These are phyloP conservation scores for Drosophila baimaii DNA, from an alignment of 1,140 invertebrate genomes.

Conservation along the genomic window DNA sequence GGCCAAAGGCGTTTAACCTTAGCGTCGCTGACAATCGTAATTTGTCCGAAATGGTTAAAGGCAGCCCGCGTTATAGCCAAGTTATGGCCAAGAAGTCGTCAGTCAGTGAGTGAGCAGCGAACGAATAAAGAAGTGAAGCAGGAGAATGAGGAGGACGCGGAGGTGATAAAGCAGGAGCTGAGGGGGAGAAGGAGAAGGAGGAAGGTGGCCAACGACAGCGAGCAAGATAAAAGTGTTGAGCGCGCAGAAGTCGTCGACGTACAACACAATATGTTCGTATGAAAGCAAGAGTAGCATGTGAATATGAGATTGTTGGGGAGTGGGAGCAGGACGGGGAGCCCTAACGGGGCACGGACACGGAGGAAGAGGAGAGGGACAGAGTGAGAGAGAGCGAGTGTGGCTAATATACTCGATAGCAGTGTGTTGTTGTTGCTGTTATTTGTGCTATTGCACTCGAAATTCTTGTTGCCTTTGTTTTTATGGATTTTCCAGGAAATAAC, in stretches of 20 bases:
- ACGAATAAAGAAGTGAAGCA: constrained; percentile 1
- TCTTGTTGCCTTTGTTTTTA: constrained; percentile 81
- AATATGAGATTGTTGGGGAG: constrained; percentile 52
- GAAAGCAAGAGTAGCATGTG: constrained; percentile 75
- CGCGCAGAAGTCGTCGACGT: constrained; percentile 62
- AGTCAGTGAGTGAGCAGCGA: not conserved
- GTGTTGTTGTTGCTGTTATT: constrained; percentile 54
- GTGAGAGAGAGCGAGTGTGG: constrained; percentile 30
- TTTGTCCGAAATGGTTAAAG: constrained; percentile 64
- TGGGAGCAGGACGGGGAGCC: constrained; percentile 15
- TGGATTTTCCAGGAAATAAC: constrained; percentile 76
- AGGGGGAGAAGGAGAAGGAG: constrained; percentile 23
- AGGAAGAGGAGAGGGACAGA: not conserved
- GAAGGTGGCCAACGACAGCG: constrained; percentile 46
- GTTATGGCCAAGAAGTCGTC: constrained; percentile 36
- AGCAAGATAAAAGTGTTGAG: constrained; percentile 78
- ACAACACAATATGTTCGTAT: constrained; percentile 27
- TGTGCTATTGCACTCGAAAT: constrained; percentile 78
- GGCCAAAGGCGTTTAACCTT: constrained; percentile 5
- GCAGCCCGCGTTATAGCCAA: constrained; percentile 39
- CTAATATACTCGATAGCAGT: constrained; percentile 70
- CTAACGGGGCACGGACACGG: constrained; percentile 5
- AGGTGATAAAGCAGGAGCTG: constrained; percentile 18
- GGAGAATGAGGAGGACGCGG: constrained; percentile 6
- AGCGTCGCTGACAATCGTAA: constrained; percentile 53